Evolutionary conservation across 2,888 invertebrate genomes (phyloP), one percentile per base, ranked within the genome.

Genomic region (Pammene fasciana): DNA sequence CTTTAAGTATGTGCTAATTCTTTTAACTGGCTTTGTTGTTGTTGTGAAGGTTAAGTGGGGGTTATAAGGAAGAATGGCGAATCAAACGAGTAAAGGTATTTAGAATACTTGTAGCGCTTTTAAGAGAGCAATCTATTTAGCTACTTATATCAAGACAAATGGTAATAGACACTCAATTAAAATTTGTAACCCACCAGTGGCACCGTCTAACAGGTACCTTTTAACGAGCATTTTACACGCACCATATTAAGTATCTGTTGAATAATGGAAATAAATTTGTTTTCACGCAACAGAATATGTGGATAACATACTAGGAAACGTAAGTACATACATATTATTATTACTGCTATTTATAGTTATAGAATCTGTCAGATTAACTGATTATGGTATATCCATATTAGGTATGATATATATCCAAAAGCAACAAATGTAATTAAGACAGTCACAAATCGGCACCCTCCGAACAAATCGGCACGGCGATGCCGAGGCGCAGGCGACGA

Each of bases 231-330:
- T 73, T 77, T 77, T 75, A 74, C 79, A 78, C 80, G 78, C 78
- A 77, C 77, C 74, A 72, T 78, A 71, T 78, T 77, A 72, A 76
- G 75, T 77, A 77, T 77, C 76, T 78, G 73, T 78, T 81, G 76
- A 78, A 78, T 82, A 79, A 79, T 77, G 75, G 78, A 79, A 76
- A 75, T 75, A 70, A 76, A 77, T 79, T 78, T 76, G 77, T 83
- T 86, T 86, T 75, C 85, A 86, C 78, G 85, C 85, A 73, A 73
- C 75, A 78, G 72, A 72, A 77, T 77, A 75, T 73, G 71, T 73
- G 74, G 79, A 75, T 78, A 75, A 72, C 73, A 74, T 74, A 76
- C 73, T 73, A 76, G 73, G 72, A 68, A 65, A 78, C 62, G 81
- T 82, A 75, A 81, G 80, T 82, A 79, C 72, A 46, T 67, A 79